phyloP scores from a whole-genome alignment of 2,888 invertebrate species.

The Cryptosula pallasiana region DNA sequence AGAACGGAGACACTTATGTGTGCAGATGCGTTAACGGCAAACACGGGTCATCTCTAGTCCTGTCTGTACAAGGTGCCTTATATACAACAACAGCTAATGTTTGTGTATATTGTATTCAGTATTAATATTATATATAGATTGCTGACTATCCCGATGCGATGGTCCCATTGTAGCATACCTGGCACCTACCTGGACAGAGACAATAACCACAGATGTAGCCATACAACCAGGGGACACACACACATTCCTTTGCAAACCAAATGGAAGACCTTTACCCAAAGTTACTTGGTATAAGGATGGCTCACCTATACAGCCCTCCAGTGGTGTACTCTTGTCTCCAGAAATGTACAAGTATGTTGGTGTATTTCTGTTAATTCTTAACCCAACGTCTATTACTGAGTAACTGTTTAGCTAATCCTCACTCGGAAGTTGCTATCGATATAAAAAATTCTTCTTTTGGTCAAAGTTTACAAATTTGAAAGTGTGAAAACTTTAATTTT shows the following conservation, averaged over 20 bases:
- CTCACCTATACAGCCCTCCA: neutral
- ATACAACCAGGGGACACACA: neutral
- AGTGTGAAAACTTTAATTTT: too few species aligned
- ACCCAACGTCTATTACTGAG: too few species aligned
- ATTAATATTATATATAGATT: too few species aligned
- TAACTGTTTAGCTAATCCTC: too few species aligned
- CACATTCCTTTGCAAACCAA: conserved; percentile 32
- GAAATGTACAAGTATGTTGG: neutral
- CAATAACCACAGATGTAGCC: neutral
- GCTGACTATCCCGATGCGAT: too few species aligned
- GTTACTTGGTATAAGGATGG: conserved; percentile 38
- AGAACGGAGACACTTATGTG: conserved; percentile 1
- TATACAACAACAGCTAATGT: too few species aligned
- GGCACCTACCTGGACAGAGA: neutral
- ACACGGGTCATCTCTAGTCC: neutral
- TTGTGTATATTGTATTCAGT: too few species aligned
- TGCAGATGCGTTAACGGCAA: conserved; percentile 7
- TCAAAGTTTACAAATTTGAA: too few species aligned
- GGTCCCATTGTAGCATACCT: neutral
- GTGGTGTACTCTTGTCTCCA: neutral
- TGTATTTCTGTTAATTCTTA: too few species aligned
- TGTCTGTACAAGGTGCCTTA: neutral
- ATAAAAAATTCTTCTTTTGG: too few species aligned
- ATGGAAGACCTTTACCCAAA: conserved; percentile 34
- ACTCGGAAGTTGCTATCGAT: too few species aligned